Conservation (phyloP, 2,797 vertebrate species). For the Siniperca scherzeri region DNA sequence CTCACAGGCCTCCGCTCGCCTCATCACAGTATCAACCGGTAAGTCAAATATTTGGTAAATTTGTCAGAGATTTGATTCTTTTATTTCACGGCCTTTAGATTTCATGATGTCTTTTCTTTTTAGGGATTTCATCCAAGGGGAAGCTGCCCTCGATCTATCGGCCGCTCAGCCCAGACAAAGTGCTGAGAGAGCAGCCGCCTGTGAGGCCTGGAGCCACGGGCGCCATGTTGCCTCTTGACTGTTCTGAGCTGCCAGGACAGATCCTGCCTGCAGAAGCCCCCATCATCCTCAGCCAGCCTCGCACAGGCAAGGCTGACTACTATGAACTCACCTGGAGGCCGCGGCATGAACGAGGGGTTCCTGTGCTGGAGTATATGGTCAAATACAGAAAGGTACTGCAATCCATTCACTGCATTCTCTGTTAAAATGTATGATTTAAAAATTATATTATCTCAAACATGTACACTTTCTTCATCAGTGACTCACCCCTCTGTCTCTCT, state of each 20-base stretch:
- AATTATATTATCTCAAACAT: background rate
- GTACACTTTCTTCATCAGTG: background rate
- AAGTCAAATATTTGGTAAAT: slow-evolving; percentile 24
- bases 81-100: background rate
- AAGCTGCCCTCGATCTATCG: slow-evolving; percentile 80
- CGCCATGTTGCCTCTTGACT: slow-evolving; percentile 82
- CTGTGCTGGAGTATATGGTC: slow-evolving; percentile 92
- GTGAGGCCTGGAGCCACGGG: slow-evolving; percentile 77
- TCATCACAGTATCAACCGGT: slow-evolving; percentile 90
- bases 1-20: slow-evolving; percentile 91
- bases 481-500: background rate
- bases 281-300: slow-evolving; percentile 94
- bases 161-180: slow-evolving; percentile 84
- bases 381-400: slow-evolving; percentile 94
- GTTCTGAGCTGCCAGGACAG: slow-evolving; percentile 82
- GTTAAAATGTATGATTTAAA: background rate
- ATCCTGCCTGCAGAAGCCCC: slow-evolving; percentile 92
- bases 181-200: slow-evolving; percentile 83
- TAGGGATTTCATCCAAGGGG: slow-evolving; percentile 72
- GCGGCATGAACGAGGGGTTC: slow-evolving; percentile 87
- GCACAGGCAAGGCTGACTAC: slow-evolving; percentile 94
- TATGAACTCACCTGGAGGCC: slow-evolving; percentile 97
- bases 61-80: background rate
- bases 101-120: background rate
- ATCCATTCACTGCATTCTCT: background rate